Evolutionary conservation across 2,113 vertebrate species (phyloP).

Genomic region (Micromys minutus): DNA sequence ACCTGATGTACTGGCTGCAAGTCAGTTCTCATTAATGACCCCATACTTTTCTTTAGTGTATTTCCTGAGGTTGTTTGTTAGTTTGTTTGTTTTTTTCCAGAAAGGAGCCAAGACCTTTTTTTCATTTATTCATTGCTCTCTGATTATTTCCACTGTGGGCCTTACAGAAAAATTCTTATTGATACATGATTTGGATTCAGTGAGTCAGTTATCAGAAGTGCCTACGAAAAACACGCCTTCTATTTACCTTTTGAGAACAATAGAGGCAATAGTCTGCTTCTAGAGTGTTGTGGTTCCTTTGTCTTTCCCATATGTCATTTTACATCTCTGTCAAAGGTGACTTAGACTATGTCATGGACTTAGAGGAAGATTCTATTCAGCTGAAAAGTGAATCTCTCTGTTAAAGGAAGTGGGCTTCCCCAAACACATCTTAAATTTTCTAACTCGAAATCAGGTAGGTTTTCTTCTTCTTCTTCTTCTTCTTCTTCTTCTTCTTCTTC

Average conservation of each 20-base stretch:
- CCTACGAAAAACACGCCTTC: not conserved
- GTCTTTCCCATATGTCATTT: not conserved
- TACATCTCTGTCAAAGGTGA: not conserved
- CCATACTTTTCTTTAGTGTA: not conserved
- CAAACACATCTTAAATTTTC: not conserved
- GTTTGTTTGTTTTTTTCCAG: too few species aligned
- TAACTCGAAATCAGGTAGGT: not conserved
- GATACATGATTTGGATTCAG: not conserved
- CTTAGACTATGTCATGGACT: not conserved
- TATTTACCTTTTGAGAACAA: constrained; percentile 30
- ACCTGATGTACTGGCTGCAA: not conserved
- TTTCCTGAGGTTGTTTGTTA: not conserved
- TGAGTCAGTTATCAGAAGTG: not conserved
- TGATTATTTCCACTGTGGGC: not conserved
- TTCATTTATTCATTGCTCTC: not conserved
- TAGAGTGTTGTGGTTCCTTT: not conserved
- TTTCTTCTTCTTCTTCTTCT: not conserved
- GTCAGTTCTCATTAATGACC: not conserved
- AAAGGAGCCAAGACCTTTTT: not conserved
- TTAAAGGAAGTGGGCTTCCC: not conserved
- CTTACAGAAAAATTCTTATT: constrained; percentile 33
- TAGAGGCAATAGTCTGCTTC: not conserved
- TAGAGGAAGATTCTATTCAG: not conserved
- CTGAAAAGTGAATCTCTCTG: not conserved
- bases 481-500: too few species aligned